Percentiles rank a stretch among this genome's conserved stretches.
These are phyloP conservation scores for Lepidostoma basale DNA, from an alignment of 1,140 invertebrate species.

Conservation along the genomic window DNA sequence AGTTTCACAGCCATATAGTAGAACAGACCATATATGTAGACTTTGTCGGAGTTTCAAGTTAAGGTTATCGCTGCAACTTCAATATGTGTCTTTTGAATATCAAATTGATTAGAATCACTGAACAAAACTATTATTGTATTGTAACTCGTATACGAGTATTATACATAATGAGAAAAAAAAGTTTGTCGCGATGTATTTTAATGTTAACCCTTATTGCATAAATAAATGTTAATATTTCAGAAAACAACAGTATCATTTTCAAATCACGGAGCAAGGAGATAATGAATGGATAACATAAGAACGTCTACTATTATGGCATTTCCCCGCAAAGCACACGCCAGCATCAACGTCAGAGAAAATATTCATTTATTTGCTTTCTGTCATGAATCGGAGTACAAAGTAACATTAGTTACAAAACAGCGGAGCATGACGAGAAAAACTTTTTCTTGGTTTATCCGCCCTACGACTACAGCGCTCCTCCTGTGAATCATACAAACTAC, in stretches of 20 bases:
- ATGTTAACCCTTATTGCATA: background rate
- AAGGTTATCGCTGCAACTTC: too few species aligned
- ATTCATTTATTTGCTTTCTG: constrained; percentile 32
- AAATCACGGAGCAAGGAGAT: background rate
- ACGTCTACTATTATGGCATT: background rate
- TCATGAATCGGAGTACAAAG: constrained; percentile 18
- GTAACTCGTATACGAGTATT: too few species aligned
- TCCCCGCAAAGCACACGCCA: background rate
- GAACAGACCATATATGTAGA: too few species aligned
- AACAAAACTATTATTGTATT: too few species aligned
- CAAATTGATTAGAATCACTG: too few species aligned
- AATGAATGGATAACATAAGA: background rate
- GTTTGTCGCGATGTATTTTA: background rate
- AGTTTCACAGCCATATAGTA: too few species aligned
- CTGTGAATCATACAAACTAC: background rate
- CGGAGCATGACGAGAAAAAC: constrained; percentile 13
- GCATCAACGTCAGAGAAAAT: constrained; percentile 9
- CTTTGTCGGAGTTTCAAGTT: too few species aligned
- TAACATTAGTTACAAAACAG: constrained; percentile 20
- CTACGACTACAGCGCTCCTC: background rate
- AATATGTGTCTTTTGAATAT: too few species aligned
- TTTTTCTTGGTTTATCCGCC: constrained; percentile 9
- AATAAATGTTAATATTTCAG: background rate
- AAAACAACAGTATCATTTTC: background rate
- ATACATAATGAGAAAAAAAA: background rate